phyloP scores from a whole-genome alignment of 2,888 invertebrate species.

The Nymphalis c-album region DNA sequence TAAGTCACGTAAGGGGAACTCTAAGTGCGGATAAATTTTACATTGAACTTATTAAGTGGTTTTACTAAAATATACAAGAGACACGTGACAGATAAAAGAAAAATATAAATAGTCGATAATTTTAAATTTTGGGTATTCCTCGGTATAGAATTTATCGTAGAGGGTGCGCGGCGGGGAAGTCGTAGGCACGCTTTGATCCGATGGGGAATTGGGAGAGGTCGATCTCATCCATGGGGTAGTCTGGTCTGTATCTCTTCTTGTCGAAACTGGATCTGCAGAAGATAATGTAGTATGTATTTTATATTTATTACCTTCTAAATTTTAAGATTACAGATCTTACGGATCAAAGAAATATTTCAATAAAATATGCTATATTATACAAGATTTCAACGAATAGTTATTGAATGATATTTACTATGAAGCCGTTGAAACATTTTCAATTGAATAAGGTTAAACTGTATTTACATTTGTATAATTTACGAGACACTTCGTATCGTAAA shows the following conservation, averaged over 20 bases:
- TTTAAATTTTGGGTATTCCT: slow-evolving; percentile 10
- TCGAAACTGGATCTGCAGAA: slow-evolving; percentile 42
- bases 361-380: no score
- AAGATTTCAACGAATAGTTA: not conserved
- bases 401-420: not conserved
- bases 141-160: slow-evolving; percentile 37
- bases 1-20: slow-evolving; percentile 32
- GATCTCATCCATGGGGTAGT: slow-evolving; percentile 75
- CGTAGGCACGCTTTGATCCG: slow-evolving; percentile 64
- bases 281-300: not conserved
- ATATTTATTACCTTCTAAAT: not conserved
- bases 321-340: no score
- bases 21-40: slow-evolving; percentile 29
- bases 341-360: no score
- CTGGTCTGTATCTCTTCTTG: slow-evolving; percentile 65
- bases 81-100: slow-evolving; percentile 7
- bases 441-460: no score
- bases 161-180: slow-evolving; percentile 32
- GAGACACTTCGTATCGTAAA: not conserved
- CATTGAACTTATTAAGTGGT: slow-evolving; percentile 33
- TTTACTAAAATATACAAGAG: slow-evolving; percentile 23
- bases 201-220: slow-evolving; percentile 74
- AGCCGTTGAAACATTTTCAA: no score
- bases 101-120: slow-evolving; percentile 13
- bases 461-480: no score